Evolutionary conservation across 2,888 invertebrate species (phyloP), one percentile per base, ranked within the genome.

Genomic region (Aproaerema taeniolella): DNA sequence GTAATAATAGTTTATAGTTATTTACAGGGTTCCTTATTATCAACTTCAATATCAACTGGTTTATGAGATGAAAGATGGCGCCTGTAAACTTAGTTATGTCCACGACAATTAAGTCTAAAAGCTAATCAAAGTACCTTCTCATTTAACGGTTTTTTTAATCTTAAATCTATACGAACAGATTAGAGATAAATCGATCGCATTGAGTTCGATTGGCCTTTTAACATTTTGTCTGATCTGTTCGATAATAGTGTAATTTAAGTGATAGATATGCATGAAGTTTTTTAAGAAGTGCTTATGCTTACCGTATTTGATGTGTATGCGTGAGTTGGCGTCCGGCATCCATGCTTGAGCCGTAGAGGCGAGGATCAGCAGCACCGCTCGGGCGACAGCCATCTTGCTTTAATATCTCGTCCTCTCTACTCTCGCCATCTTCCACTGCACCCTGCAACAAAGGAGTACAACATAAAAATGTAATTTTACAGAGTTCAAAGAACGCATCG

Each of bases 321-420:
- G 89, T 54, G 92, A 90, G 65, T 89, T 88, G 50, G 90, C 87
- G 77, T 93, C 93, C 58, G 92, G 92, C 73, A 91, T 89, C 93
- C 93, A 93, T 58, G 91, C 91, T 66, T 89, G 88, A 58, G 88
- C 87, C 69, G 87, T 85, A 68, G 82, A 82, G 52, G 81, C 86
- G 60, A 89, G 74, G 58, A 88, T 75, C 57, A 89, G 70, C 57
- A 89, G 66, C 66, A 88, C 82, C 75, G 92, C 66, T 88, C 79
- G 75, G 52, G 71, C 76, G 68, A 78, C 79, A 74, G 78, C 85
- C 86, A 86, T 87, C 49, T 75, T 82, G 67, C 50, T 57, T 79
- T 71, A 77, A 55, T 70, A 60, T 65, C 63, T 62, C 60, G 67
- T 67, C 66, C 71, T 77, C 54, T 70, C 71, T 69, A 76, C 60